Percentiles rank a stretch among this genome's conserved stretches.
Evolutionary conservation across 2,113 vertebrate species (phyloP).

Genomic region (Cephalopterus ornatus): DNA sequence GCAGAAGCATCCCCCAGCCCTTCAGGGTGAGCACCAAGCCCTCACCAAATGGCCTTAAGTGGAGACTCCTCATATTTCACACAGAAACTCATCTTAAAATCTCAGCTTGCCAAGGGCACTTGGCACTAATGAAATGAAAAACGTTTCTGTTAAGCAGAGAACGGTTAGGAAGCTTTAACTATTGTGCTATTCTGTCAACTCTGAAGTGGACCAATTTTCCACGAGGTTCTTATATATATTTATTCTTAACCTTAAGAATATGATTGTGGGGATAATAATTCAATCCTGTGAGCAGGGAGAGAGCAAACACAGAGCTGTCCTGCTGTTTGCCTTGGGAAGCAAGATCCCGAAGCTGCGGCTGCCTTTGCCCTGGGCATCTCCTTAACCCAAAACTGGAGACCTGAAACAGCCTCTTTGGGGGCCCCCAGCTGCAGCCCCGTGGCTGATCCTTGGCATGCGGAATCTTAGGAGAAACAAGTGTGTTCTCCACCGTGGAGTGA

Average conservation of each 20-base stretch:
- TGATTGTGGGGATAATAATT: constrained; percentile 9
- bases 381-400: background rate
- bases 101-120: background rate
- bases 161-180: background rate
- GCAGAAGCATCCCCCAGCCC: accelerated
- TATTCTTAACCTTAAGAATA: constrained; percentile 38
- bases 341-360: background rate
- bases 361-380: background rate
- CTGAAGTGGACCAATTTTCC: background rate
- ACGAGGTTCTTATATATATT: background rate
- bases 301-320: constrained; percentile 18
- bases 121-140: background rate
- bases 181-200: background rate
- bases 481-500: background rate
- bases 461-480: background rate
- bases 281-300: background rate
- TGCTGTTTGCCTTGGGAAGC: background rate
- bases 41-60: accelerated
- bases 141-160: background rate
- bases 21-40: accelerated
- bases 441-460: background rate
- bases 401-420: background rate
- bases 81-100: background rate
- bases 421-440: background rate
- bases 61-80: background rate